Evolutionary conservation across 2,888 invertebrate genomes (phyloP).

Genomic region (Strigamia transsilvanica): DNA sequence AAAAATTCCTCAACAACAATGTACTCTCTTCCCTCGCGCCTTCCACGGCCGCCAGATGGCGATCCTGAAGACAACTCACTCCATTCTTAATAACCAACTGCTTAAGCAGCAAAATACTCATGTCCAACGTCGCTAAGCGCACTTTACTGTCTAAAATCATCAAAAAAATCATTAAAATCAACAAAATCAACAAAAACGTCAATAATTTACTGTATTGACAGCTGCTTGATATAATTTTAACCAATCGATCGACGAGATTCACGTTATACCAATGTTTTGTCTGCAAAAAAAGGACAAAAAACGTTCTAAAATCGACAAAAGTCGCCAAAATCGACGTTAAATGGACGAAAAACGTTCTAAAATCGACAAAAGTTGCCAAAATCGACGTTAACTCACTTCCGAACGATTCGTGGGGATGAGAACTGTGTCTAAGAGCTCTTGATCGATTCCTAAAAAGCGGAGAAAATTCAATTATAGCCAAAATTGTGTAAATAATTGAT

Average conservation of each 20-base stretch:
- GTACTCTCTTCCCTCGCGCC: constrained; percentile 82
- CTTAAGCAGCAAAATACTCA: constrained; percentile 81
- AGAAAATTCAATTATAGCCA: too few species aligned
- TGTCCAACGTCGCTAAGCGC: constrained; percentile 89
- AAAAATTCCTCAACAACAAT: constrained; percentile 85
- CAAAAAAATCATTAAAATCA: background rate
- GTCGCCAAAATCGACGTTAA: background rate
- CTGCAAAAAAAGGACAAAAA: constrained; percentile 59
- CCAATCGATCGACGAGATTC: constrained; percentile 80
- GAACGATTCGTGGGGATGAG: constrained; percentile 72
- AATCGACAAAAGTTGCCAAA: background rate
- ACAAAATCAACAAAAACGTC: too few species aligned
- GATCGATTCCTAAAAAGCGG: constrained; percentile 75
- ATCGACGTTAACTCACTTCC: constrained; percentile 60
- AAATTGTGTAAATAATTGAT: background rate
- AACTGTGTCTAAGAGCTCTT: constrained; percentile 80
- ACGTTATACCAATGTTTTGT: constrained; percentile 79
- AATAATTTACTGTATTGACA: constrained; percentile 79
- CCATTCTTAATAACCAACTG: constrained; percentile 70
- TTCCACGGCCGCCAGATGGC: constrained; percentile 74
- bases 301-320: constrained; percentile 22
- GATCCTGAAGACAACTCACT: constrained; percentile 72
- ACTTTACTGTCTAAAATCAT: constrained; percentile 77
- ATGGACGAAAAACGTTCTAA: constrained; percentile 13
- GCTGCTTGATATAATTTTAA: constrained; percentile 81